Base-by-base conservation (phyloP, 2,113 vertebrate genomes). In the Saimiri boliviensis region DNA sequence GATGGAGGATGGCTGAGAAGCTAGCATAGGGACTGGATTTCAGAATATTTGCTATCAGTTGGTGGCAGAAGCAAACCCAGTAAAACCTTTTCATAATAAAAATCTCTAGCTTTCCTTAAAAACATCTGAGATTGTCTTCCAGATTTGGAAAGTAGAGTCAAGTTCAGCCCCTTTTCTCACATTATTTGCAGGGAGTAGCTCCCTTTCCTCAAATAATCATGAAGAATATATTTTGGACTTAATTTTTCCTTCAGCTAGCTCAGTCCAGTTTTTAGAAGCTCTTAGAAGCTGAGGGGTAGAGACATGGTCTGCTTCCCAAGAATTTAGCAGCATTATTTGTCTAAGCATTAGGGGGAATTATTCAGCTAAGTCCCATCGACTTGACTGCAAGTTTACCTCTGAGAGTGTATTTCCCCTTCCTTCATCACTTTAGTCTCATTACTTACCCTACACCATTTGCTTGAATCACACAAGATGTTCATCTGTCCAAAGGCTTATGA, bases 281-380 rank as follows among this genome's bases (percentile, higher is more conserved):
- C 45, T n/a, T 0, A 5, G 83, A 92, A 77, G 82, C 68, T 71
- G 58, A 82, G 60, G 58, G 76, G 93, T 76, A 32, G 89, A 92
- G 90, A 76, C 1, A 6, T 0, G 6, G 12, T 89, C 27, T 58
- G 68, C 85, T 93, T 97, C 96, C 60, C 54, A 70, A 92, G 93
- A 89, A 97, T 54, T 91, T 63, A 83, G 68, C 47, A 76, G 73
- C 54, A 32, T 91, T 97, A 60, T 94, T 97, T 97, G 66, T 83
- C 52, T 86, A 95, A 92, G 93, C 95, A 77, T 97, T 93, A 97
- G 73, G 79, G 30, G 4, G 82, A 95, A 88, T 97, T 96, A 93
- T 52, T 90, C 90, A 86, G 88, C 76, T 92, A 93, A 96, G 35
- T 93, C 91, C 23, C 20, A 23, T 73, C 0, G 37, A 58, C 86